Evolutionary conservation across 2,888 invertebrate species (phyloP).

Genomic region (Epsilonema sp.): DNA sequence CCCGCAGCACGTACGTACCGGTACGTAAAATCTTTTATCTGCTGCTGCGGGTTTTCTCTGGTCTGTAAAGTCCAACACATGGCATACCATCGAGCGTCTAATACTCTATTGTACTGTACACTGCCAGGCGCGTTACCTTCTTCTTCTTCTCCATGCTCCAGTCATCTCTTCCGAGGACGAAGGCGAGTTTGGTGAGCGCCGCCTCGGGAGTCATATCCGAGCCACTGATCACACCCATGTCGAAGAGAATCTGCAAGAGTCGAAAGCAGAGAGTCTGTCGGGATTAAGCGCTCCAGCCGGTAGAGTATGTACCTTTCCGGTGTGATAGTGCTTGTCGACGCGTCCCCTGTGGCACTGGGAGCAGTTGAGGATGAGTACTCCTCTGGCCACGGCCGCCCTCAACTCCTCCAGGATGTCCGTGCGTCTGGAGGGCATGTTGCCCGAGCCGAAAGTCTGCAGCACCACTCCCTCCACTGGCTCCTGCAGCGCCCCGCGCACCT

Average conservation of each 20-base stretch:
- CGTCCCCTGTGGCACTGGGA: slow-evolving; percentile 69
- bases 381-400: slow-evolving; percentile 32
- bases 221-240: slow-evolving; percentile 55
- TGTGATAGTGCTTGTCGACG: slow-evolving; percentile 59
- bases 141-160: slow-evolving; percentile 31
- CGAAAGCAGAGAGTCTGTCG: background rate
- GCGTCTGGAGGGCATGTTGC: slow-evolving; percentile 69
- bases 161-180: slow-evolving; percentile 55
- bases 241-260: slow-evolving; percentile 37
- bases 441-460: slow-evolving; percentile 73
- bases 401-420: slow-evolving; percentile 50
- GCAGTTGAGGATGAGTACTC: slow-evolving; percentile 69
- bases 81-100: too few relatives aligned
- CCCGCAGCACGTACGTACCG: too few relatives aligned
- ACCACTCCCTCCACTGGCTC: slow-evolving; percentile 64
- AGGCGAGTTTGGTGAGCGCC: slow-evolving; percentile 68
- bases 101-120: background rate
- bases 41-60: background rate
- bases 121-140: too few relatives aligned
- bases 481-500: slow-evolving; percentile 38
- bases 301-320: slow-evolving; percentile 51
- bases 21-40: background rate
- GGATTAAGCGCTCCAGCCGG: background rate
- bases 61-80: too few relatives aligned
- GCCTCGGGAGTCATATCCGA: slow-evolving; percentile 83